These are phyloP conservation scores for Augiades crinisus DNA, from an alignment of 2,888 invertebrate species.

Conservation along the genomic window DNA sequence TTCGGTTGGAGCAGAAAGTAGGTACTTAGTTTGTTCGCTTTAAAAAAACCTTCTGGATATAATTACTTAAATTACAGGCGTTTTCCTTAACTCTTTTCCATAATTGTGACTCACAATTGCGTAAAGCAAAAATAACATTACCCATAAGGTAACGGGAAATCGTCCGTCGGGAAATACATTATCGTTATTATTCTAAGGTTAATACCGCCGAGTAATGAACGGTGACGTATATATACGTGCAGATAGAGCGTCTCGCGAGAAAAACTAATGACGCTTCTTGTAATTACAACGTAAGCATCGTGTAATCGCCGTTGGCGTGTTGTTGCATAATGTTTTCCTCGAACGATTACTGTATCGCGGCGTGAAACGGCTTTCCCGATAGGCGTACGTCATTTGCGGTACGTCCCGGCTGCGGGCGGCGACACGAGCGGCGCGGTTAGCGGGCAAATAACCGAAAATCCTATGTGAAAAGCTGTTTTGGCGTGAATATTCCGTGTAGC, in stretches of 20 bases:
- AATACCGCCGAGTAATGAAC: conserved; percentile 13
- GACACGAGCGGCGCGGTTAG: background rate
- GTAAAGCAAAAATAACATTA: background rate
- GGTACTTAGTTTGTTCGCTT: too few relatives aligned
- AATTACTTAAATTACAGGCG: too few relatives aligned
- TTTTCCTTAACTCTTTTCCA: too few relatives aligned
- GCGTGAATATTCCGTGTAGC: too few relatives aligned
- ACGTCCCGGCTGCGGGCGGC: background rate
- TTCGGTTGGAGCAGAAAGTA: too few relatives aligned
- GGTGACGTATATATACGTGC: background rate
- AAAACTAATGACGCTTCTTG: conserved; percentile 12
- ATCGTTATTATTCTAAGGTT: conserved; percentile 8
- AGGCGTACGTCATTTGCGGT: conserved; percentile 7
- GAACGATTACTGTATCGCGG: conserved; percentile 12
- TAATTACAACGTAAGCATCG: conserved; percentile 22
- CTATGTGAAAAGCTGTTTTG: too few relatives aligned
- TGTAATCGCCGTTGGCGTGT: conserved; percentile 14
- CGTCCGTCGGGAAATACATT: background rate
- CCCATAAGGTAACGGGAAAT: conserved; percentile 6
- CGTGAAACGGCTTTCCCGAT: conserved; percentile 14
- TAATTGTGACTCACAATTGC: too few relatives aligned
- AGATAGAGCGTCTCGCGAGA: background rate
- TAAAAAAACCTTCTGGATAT: too few relatives aligned
- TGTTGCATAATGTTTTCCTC: conserved; percentile 22
- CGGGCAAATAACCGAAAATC: too few relatives aligned